Conservation (phyloP, 2,888 invertebrate genomes). For the Tyria jacobaeae region DNA sequence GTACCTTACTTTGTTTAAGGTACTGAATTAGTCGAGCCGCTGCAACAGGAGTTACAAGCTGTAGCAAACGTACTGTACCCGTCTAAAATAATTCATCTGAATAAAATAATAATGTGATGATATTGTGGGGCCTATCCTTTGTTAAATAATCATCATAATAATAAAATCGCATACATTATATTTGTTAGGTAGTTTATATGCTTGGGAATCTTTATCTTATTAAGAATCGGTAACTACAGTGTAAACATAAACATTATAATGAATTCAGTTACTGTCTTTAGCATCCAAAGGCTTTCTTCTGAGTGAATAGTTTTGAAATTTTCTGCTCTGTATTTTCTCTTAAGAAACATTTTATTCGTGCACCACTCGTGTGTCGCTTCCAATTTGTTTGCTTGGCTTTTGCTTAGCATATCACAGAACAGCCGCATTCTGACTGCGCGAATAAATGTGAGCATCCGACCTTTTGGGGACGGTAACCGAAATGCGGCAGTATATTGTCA, state of each 20-base stretch:
- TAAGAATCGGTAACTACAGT: background rate
- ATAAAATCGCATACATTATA: no score
- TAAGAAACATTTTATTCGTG: constrained; percentile 61
- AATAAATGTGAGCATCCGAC: constrained; percentile 75
- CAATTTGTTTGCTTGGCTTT: constrained; percentile 83
- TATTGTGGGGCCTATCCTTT: no score
- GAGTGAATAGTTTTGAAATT: constrained; percentile 43
- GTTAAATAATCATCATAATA: no score
- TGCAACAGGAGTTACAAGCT: no score
- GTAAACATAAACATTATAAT: background rate
- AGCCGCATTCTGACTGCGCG: constrained; percentile 74
- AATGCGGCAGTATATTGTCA: constrained; percentile 22
- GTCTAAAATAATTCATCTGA: no score
- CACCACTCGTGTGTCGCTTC: constrained; percentile 64
- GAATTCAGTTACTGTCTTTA: constrained; percentile 12
- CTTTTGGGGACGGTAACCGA: constrained; percentile 49
- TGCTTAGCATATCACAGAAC: constrained; percentile 81
- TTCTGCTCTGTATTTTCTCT: constrained; percentile 49
- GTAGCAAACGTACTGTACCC: no score
- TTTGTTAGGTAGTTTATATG: no score
- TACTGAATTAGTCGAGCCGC: no score
- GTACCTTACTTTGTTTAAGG: no score
- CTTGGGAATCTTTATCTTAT: no score
- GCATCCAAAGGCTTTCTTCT: constrained; percentile 27
- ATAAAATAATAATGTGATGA: no score